phyloP scores from a whole-genome alignment of 64 coral and sea anemone genomes.

The Astreopora myriophthalma region DNA sequence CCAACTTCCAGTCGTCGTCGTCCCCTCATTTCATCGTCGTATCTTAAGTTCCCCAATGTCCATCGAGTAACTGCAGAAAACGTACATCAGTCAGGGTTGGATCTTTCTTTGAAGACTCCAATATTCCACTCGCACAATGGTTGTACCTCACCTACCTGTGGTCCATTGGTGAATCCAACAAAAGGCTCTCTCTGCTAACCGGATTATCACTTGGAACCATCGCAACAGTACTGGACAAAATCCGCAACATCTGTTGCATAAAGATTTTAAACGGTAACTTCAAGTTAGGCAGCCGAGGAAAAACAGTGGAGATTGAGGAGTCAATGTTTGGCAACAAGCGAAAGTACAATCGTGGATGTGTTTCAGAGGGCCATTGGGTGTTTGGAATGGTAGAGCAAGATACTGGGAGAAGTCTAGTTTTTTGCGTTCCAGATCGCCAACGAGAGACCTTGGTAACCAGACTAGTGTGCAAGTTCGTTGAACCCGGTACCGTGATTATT shows the following conservation, averaged over 20 bases:
- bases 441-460: neutral
- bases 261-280: neutral
- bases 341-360: neutral
- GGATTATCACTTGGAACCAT: neutral
- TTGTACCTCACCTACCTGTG: constrained; percentile 3
- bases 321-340: neutral
- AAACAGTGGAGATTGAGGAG: neutral
- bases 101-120: neutral
- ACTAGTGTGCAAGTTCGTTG: neutral
- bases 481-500: neutral
- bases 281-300: neutral
- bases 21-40: no score
- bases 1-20: no score
- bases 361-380: constrained; percentile 17
- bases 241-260: neutral
- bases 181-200: neutral
- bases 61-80: neutral
- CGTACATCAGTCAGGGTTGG: neutral
- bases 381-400: constrained; percentile 15
- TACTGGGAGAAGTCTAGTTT: neutral
- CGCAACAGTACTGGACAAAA: neutral
- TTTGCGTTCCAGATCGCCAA: neutral
- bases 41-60: no score
- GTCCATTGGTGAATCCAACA: constrained; percentile 13
- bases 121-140: neutral